Evolutionary conservation across 2,888 invertebrate species (phyloP), one percentile per base, ranked within the genome.

Genomic region (Aphrophora alni): DNA sequence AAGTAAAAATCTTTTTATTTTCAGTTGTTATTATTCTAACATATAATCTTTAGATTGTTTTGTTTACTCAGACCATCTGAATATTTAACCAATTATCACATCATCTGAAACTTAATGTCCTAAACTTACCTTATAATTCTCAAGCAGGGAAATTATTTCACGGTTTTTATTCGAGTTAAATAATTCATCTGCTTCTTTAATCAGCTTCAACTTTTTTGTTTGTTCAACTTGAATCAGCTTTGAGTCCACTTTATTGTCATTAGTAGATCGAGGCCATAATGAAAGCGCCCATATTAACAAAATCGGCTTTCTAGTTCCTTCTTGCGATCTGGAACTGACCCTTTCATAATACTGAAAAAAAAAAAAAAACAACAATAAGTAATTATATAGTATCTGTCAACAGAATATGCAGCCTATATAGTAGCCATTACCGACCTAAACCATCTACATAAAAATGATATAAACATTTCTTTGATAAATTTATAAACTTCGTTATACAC

Each of bases 91-190:
- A n/a, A n/a, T n/a, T n/a, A n/a, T n/a, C n/a, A n/a, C 5, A 33
- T 33, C 33, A 5, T 33, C 8, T 8, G 8, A 33, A 33, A 33
- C 33, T 33, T 33, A 33, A 33, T 8, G 8, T 5, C 3, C 33
- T 24, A 82, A 78, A 81, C 84, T 86, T 89, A 92, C 93, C 88
- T 91, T 89, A 85, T 90, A 89, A 80, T 90, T 88, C 79, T 89
- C 88, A 0, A 95, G 89, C 26, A 92, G 86, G 83, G 93, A 90
- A 84, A 92, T 92, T 78, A 93, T 92, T 86, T 93, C 92, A 82
- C 92, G 90, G 87, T 92, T 93, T 83, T 91, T 90, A 71, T 91
- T 92, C 85, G 91, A 90, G 82, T 93, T 92, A 87, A 91, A 94
- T 75, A 93, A 88, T 78, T 89, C 89, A 88, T 95, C 95, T 14